Evolutionary conservation across 2,113 vertebrate genomes (phyloP).

Genomic region (Ictalurus punctatus): DNA sequence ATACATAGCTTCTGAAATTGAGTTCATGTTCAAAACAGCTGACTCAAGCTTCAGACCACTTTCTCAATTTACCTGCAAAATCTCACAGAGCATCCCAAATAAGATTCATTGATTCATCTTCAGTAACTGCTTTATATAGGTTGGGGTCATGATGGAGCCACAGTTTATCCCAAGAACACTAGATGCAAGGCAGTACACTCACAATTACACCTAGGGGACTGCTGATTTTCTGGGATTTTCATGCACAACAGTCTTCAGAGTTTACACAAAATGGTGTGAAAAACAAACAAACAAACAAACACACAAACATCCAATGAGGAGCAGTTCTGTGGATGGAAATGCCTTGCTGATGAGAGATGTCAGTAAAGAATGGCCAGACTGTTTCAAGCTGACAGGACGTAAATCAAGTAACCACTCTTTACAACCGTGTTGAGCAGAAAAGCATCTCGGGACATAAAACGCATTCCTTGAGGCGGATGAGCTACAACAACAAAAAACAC

Average conservation of each 20-base stretch:
- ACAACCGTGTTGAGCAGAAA: background rate
- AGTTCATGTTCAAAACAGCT: constrained; percentile 3
- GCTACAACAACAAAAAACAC: background rate
- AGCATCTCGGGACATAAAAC: background rate
- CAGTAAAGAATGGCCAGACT: background rate
- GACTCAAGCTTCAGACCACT: background rate
- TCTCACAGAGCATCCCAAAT: background rate
- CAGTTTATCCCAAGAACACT: background rate
- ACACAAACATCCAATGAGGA: background rate
- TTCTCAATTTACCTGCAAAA: background rate
- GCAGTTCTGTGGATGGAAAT: background rate
- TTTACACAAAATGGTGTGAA: background rate
- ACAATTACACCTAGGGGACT: background rate
- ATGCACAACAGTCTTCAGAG: background rate
- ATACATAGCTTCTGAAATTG: background rate
- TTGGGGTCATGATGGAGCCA: background rate
- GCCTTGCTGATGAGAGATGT: background rate
- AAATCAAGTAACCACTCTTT: background rate
- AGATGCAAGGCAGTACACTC: background rate
- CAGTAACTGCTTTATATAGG: background rate
- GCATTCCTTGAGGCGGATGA: background rate
- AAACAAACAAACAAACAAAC: background rate
- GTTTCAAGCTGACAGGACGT: background rate
- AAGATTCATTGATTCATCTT: background rate
- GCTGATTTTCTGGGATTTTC: background rate